These are phyloP conservation scores for Tolypeutes matacus DNA, from an alignment of 2,797 vertebrate genomes.

Conservation along the genomic window DNA sequence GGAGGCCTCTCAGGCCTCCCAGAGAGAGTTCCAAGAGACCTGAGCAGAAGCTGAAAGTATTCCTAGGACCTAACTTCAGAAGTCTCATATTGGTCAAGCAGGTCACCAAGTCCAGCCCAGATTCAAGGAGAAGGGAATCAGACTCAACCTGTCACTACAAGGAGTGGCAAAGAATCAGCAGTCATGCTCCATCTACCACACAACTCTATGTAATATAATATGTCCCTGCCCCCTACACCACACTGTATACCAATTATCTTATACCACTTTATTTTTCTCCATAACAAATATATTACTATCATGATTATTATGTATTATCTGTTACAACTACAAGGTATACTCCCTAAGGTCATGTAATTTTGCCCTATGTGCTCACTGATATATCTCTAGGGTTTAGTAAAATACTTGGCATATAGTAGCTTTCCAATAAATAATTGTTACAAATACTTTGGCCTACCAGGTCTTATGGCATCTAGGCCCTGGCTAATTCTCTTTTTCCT, in stretches of 20 bases:
- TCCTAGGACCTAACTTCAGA: too few species aligned
- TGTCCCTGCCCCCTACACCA: too few species aligned
- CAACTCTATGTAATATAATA: too few species aligned
- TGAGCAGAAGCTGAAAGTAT: not conserved
- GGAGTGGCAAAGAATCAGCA: too few species aligned
- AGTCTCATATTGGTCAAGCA: too few species aligned
- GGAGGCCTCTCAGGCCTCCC: not conserved
- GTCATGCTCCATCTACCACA: too few species aligned
- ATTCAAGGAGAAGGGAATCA: too few species aligned
- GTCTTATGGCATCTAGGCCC: not conserved
- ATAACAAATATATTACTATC: not conserved
- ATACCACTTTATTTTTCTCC: not conserved
- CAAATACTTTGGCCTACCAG: not conserved
- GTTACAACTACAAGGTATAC: not conserved
- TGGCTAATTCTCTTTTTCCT: not conserved
- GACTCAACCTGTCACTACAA: too few species aligned
- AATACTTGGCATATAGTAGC: not conserved
- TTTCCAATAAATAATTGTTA: conserved; percentile 9
- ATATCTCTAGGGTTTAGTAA: not conserved
- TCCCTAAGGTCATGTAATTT: not conserved
- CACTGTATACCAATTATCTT: not conserved
- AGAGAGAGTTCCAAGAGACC: too few species aligned
- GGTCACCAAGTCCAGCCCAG: too few species aligned
- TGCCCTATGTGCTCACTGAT: not conserved
- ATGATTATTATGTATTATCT: not conserved